Conservation (phyloP, 2,797 vertebrate genomes). For the Rallus crepitans region DNA sequence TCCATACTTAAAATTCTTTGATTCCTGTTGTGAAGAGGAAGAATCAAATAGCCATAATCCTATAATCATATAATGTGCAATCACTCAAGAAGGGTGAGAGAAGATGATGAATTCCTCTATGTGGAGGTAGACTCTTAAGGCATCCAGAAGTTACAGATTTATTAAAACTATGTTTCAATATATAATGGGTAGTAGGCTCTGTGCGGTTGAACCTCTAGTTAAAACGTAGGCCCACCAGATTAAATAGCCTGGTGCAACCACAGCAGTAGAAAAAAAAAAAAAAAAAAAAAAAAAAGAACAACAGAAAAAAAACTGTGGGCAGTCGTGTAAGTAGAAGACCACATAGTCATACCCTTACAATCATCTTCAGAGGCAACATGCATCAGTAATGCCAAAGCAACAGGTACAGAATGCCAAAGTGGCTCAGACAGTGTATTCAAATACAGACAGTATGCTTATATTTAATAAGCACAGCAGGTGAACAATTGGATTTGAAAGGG, state of each 20-base stretch:
- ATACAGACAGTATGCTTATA: constrained; percentile 52
- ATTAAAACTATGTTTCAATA: background rate
- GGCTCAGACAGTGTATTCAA: constrained; percentile 48
- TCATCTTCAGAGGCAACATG: background rate
- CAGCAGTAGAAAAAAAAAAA: background rate
- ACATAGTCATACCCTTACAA: constrained; percentile 5
- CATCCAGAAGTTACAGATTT: background rate
- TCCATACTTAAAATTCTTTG: rapidly evolving
- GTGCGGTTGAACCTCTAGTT: background rate
- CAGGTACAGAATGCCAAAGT: constrained; percentile 24
- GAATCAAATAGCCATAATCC: background rate
- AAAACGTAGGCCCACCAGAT: background rate
- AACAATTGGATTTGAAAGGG: constrained; percentile 76
- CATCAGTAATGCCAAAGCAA: constrained; percentile 52
- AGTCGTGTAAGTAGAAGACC: background rate
- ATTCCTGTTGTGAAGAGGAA: background rate
- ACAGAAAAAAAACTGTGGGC: background rate
- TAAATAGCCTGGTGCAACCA: background rate
- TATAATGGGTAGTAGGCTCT: background rate
- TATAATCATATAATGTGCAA: background rate
- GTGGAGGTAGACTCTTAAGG: background rate
- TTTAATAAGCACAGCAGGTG: constrained; percentile 74
- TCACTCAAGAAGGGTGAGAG: background rate
- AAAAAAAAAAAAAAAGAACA: background rate
- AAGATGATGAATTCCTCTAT: background rate